Evolutionary conservation across 2,113 vertebrate genomes (phyloP).

Genomic region (Trochalopteron elliotii): DNA sequence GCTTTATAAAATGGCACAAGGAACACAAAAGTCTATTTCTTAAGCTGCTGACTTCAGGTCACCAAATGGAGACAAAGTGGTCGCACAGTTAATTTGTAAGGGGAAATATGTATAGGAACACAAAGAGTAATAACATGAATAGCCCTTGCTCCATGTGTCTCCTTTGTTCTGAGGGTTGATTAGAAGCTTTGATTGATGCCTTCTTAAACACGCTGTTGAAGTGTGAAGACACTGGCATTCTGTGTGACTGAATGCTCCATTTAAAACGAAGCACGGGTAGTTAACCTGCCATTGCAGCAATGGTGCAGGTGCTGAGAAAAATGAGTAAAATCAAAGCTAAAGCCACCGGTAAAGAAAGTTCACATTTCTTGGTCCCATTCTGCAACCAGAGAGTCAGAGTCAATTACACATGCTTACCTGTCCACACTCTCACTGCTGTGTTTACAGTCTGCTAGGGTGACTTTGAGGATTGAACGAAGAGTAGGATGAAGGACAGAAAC

Average conservation of each 20-base stretch:
- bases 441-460: not conserved
- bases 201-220: not conserved
- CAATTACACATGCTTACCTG: accelerated
- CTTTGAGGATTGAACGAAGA: not conserved
- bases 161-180: not conserved
- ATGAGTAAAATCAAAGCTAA: not conserved
- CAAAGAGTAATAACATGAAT: not conserved
- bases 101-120: not conserved
- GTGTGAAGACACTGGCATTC: not conserved
- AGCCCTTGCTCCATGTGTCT: not conserved
- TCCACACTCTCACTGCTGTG: not conserved
- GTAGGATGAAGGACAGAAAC: not conserved
- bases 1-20: not conserved
- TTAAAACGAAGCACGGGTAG: not conserved
- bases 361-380: accelerated
- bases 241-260: not conserved
- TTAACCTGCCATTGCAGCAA: not conserved
- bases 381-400: not conserved
- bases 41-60: not conserved
- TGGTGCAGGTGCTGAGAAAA: not conserved
- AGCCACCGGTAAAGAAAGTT: not conserved
- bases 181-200: not conserved
- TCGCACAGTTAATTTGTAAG: not conserved
- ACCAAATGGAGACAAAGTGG: not conserved
- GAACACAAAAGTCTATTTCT: not conserved